Conservation (phyloP, 1,140 invertebrate species). For the Episyrphus balteatus region DNA sequence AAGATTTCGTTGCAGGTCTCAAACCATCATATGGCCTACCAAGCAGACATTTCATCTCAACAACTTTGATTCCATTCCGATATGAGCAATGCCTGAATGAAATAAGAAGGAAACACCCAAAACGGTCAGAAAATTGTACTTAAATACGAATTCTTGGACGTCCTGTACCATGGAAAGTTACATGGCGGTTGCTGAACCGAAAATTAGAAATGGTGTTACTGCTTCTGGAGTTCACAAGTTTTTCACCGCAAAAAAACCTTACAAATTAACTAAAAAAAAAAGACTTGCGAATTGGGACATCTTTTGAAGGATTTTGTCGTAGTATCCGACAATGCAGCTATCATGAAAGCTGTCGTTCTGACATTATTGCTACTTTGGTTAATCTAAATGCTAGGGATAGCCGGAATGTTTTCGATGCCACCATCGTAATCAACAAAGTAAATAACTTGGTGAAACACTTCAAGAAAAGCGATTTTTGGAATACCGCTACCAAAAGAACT, state of each 20-base stretch:
- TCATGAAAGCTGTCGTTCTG: too few relatives aligned
- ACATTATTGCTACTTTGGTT: not conserved
- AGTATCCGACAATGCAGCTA: not conserved
- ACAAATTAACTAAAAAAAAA: too few relatives aligned
- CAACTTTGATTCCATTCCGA: not conserved
- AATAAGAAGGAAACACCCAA: not conserved
- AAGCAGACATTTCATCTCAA: not conserved
- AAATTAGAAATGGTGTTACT: constrained; percentile 3
- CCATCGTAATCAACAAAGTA: not conserved
- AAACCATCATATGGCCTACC: not conserved
- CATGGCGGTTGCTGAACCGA: constrained; percentile 1
- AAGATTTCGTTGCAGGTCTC: not conserved
- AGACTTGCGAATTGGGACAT: too few relatives aligned
- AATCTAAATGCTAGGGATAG: too few relatives aligned
- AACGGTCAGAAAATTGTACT: not conserved
- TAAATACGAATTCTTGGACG: not conserved
- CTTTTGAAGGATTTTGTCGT: too few relatives aligned
- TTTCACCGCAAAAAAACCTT: too few relatives aligned
- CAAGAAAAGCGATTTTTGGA: too few relatives aligned
- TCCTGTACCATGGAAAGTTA: constrained; percentile 4
- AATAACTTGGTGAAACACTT: not conserved
- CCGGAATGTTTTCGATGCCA: too few relatives aligned
- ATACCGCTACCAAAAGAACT: too few relatives aligned
- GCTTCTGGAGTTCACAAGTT: too few relatives aligned
- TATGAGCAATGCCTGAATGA: not conserved